Conservation (phyloP, 2,113 vertebrate genomes). For the Pelmatolapia mariae region DNA sequence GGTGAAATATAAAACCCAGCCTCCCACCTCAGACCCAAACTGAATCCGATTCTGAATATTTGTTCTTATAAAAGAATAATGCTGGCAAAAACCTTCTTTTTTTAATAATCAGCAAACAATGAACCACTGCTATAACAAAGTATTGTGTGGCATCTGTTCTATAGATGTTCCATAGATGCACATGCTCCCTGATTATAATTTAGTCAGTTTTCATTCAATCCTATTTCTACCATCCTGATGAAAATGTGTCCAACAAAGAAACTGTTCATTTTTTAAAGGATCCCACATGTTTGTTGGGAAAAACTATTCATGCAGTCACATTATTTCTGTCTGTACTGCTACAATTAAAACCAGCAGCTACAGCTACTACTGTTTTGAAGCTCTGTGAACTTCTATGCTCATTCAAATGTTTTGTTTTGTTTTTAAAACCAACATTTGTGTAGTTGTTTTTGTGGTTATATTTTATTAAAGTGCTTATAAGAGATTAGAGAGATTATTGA, state of each 20-base stretch:
- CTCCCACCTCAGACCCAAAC: neutral
- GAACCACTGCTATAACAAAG: neutral
- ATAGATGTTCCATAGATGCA: neutral
- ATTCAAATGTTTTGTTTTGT: neutral
- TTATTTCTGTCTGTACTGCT: neutral
- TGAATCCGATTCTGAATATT: neutral
- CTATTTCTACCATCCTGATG: neutral
- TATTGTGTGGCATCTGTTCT: neutral
- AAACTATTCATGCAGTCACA: neutral
- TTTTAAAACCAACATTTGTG: neutral
- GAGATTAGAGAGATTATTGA: neutral
- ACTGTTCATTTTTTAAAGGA: neutral
- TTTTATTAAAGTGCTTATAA: neutral
- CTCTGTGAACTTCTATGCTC: neutral
- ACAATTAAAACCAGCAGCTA: neutral
- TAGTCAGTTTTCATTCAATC: neutral
- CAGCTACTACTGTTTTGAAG: neutral
- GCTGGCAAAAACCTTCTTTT: neutral
- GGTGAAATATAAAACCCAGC: neutral
- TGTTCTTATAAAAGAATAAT: neutral
- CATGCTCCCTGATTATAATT: neutral
- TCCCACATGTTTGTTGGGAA: neutral
- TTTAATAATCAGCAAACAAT: neutral
- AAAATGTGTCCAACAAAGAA: neutral
- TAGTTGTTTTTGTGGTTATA: neutral